Evolutionary conservation across 2,888 invertebrate species (phyloP).

Genomic region (Athetis lepigone): DNA sequence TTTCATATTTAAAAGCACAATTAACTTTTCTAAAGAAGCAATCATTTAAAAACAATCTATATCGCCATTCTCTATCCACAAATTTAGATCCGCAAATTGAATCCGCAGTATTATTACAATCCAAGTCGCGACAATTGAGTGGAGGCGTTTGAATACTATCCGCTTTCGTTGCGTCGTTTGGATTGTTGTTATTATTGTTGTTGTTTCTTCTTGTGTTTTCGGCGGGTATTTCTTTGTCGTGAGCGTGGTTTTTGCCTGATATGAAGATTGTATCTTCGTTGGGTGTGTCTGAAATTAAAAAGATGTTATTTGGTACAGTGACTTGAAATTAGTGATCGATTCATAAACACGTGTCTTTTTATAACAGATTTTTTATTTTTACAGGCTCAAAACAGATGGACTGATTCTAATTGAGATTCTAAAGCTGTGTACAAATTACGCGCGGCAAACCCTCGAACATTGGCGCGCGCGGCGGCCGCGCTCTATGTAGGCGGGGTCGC

Average conservation of each 20-base stretch:
- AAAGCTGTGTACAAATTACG: no score
- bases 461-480: no score
- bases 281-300: conserved; percentile 29
- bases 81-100: conserved; percentile 78
- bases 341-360: no score
- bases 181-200: background rate
- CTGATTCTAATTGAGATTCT: no score
- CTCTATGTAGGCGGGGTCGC: no score
- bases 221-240: background rate
- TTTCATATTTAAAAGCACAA: conserved; percentile 76
- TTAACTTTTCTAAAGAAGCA: conserved; percentile 85
- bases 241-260: conserved; percentile 47
- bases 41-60: conserved; percentile 81
- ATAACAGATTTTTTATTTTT: no score
- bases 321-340: background rate
- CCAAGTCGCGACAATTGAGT: conserved; percentile 73
- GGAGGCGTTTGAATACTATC: background rate
- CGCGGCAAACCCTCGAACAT: no score
- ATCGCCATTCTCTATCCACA: conserved; percentile 69
- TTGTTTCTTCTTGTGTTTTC: background rate
- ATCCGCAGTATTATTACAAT: conserved; percentile 73
- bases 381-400: no score
- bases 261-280: conserved; percentile 45
- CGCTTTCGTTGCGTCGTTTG: background rate
- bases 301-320: background rate